phyloP scores from a whole-genome alignment of 2,888 invertebrate genomes.

The Tenthredo livida region DNA sequence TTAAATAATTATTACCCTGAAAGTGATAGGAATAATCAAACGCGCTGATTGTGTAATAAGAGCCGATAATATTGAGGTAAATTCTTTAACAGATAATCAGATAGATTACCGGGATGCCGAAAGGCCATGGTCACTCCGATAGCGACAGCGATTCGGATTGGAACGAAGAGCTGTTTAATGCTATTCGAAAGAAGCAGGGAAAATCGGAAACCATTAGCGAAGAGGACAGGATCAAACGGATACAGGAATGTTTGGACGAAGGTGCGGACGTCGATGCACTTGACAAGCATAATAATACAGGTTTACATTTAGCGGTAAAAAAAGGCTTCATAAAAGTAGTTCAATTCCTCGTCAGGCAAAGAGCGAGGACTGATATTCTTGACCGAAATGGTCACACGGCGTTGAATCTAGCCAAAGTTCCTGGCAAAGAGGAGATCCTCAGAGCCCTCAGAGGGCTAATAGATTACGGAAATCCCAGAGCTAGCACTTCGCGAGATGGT shows the following conservation, averaged over 20 bases:
- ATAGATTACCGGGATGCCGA: not conserved
- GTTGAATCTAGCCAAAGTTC: not conserved
- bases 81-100: not conserved
- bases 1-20: not conserved
- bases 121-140: not conserved
- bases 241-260: not conserved
- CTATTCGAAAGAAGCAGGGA: not conserved
- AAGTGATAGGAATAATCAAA: not conserved
- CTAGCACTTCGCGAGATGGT: not conserved
- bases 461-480: not conserved
- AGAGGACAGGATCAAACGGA: not conserved
- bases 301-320: not conserved
- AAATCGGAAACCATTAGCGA: not conserved
- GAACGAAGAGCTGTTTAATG: not conserved
- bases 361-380: not conserved
- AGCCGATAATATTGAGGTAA: not conserved
- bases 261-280: not conserved
- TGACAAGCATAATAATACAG: not conserved
- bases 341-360: not conserved
- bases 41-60: not conserved
- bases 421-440: not conserved
- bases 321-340: not conserved
- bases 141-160: conserved; percentile 3
- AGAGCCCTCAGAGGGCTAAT: not conserved
- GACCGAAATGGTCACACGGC: not conserved